Base-by-base conservation (phyloP, 23 tunicate species). In the Corella eumyota region DNA sequence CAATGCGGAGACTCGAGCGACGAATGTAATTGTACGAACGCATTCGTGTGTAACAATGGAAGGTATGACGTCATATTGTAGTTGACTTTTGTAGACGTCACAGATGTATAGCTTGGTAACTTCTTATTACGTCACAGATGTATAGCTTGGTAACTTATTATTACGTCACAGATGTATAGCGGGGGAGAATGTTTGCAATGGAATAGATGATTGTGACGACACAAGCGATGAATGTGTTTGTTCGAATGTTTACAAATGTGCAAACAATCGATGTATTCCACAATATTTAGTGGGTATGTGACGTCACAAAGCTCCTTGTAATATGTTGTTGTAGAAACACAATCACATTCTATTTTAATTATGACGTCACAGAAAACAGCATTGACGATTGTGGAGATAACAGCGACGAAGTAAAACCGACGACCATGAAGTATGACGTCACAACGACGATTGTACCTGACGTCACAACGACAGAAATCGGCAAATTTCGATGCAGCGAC, bases 181-280 rank as follows among this genome's bases (percentile, higher is more conserved):
- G 63, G 33, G 34, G 3, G 38, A 38, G 25, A 4, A 28, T 1
- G 56, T 21, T 23, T 68, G 74, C 45, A 51, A 68, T 63, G 74
- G 74, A 24, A 23, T 6, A 15, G 74, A 68, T 34, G 62, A 68
- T 30, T 68, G 74, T 56, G 50, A 52, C 1, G 74, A 68, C 63
- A 40, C 63, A 54, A 68, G 74, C 40, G 74, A 68, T 51, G 74
- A 68, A 56, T 68, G 74, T 46, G 32, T 15, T 25, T 68, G 74
- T 25, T 35, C 36, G 11, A 35, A 68, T 47, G 25, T 52, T 4
- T 68, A 54, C 30, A 30, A 20, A 23, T 68, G 74, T 36, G 24
- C 24, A 22, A 68, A 68, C 26, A 63, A 63, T 2, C 34, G 74
- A 23, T 68, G 74, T 23, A 68, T 68, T 30, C 52, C 28, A 32